These are phyloP conservation scores for Cheirogaleus major DNA, from an alignment of 2,797 vertebrate species.

Conservation along the genomic window DNA sequence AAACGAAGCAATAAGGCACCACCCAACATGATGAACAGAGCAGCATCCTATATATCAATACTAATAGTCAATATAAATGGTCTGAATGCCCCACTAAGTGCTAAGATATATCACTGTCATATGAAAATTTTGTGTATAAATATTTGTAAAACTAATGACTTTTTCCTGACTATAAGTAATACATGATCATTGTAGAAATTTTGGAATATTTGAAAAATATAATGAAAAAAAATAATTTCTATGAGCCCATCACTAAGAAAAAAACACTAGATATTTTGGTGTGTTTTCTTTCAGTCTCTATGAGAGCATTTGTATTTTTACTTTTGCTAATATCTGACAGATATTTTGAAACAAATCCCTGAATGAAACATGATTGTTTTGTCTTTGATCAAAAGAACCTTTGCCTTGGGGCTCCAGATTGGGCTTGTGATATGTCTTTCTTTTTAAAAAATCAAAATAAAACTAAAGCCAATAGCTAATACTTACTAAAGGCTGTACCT, in stretches of 20 bases:
- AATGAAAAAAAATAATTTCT: background rate
- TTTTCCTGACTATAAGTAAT: background rate
- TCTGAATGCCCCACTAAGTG: background rate
- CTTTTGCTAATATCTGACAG: conserved; percentile 55
- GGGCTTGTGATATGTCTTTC: background rate
- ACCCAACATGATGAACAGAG: background rate
- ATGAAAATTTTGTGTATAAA: background rate
- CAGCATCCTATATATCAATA: background rate
- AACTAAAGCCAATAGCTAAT: conserved; percentile 47
- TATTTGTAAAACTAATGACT: background rate
- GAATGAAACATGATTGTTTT: conserved; percentile 62
- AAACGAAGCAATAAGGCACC: background rate
- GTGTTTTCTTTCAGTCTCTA: conserved; percentile 40
- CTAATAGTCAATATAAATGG: background rate
- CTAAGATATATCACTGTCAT: background rate
- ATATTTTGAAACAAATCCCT: conserved; percentile 54
- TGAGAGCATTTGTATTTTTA: conserved; percentile 38
- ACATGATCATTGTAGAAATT: background rate
- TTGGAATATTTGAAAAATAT: background rate
- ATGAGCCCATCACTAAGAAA: background rate
- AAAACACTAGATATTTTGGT: conserved; percentile 28
- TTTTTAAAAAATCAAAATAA: conserved; percentile 52
- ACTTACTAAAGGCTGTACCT: background rate
- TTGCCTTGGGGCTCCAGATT: conserved; percentile 46
- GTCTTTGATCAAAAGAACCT: conserved; percentile 57